phyloP scores from a whole-genome alignment of 1,140 invertebrate genomes.

The Cydia fagiglandana region DNA sequence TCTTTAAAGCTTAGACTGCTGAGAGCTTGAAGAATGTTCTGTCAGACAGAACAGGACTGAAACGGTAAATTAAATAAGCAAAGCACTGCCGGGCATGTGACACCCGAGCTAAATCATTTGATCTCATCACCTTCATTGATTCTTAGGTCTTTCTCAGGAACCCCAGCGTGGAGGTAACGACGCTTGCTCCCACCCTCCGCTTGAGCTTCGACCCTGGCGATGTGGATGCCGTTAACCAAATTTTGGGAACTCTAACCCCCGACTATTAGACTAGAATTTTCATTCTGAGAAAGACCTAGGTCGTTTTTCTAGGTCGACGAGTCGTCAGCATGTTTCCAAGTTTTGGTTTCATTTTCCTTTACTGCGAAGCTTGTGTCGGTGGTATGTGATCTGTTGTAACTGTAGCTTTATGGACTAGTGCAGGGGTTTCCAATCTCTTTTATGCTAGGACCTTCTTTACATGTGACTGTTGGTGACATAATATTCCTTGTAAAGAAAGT shows the following conservation, averaged over 20 bases:
- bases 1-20: conserved; percentile 30
- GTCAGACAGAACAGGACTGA: conserved; percentile 39
- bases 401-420: conserved; percentile 34
- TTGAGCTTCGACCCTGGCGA: conserved; percentile 69
- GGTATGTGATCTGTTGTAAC: conserved; percentile 52
- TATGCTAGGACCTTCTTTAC: neutral
- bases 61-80: conserved; percentile 43
- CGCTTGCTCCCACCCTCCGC: conserved; percentile 64
- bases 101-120: conserved; percentile 57
- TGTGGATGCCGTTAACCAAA: conserved; percentile 68
- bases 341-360: conserved; percentile 71
- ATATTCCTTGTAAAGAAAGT: neutral
- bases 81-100: conserved; percentile 58
- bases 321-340: conserved; percentile 77
- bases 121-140: conserved; percentile 73
- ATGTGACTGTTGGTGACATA: neutral
- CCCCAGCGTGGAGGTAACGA: conserved; percentile 71
- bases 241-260: conserved; percentile 63
- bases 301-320: conserved; percentile 71
- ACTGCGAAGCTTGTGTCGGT: conserved; percentile 63
- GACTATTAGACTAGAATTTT: conserved; percentile 47
- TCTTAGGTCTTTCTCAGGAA: conserved; percentile 79
- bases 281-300: conserved; percentile 78
- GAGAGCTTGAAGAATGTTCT: conserved; percentile 21
- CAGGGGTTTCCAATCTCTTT: neutral